These are phyloP conservation scores for Drosophila melanosoma DNA, from an alignment of 2,888 invertebrate genomes.

Conservation along the genomic window DNA sequence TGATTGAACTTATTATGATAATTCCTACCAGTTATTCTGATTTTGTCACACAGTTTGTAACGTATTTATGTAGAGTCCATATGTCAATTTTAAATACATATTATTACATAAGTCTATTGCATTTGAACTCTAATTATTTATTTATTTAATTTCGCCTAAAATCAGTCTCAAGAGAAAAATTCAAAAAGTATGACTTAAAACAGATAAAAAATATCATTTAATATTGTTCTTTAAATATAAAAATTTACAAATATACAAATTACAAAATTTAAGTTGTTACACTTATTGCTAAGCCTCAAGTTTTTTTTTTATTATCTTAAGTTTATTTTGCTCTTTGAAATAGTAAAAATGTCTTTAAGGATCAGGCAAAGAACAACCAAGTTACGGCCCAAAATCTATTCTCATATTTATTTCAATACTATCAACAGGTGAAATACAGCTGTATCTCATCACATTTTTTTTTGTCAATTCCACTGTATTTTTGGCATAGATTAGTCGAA, in stretches of 20 bases:
- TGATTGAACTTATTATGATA: conserved; percentile 33
- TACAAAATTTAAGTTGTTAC: no score
- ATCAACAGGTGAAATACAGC: neutral
- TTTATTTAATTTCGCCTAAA: neutral
- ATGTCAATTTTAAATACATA: neutral
- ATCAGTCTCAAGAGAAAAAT: neutral
- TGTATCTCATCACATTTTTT: neutral
- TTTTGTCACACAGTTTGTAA: neutral
- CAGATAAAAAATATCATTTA: neutral
- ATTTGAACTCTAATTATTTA: neutral
- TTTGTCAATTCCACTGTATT: neutral
- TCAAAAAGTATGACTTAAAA: neutral
- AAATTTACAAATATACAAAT: no score
- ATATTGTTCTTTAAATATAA: neutral
- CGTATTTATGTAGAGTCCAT: neutral
- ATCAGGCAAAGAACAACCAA: neutral
- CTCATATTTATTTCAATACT: neutral
- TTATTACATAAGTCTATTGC: neutral
- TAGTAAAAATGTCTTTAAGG: no score
- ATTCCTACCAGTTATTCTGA: conserved; percentile 21
- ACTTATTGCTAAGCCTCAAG: neutral
- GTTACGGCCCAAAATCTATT: neutral
- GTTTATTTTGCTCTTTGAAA: neutral
- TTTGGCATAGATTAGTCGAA: neutral
- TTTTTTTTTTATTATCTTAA: neutral